A percentile compares a stretch with the other conserved stretches of the same genome.
Evolutionary conservation across 2,888 invertebrate genomes (phyloP).

Genomic region (Troides helena): DNA sequence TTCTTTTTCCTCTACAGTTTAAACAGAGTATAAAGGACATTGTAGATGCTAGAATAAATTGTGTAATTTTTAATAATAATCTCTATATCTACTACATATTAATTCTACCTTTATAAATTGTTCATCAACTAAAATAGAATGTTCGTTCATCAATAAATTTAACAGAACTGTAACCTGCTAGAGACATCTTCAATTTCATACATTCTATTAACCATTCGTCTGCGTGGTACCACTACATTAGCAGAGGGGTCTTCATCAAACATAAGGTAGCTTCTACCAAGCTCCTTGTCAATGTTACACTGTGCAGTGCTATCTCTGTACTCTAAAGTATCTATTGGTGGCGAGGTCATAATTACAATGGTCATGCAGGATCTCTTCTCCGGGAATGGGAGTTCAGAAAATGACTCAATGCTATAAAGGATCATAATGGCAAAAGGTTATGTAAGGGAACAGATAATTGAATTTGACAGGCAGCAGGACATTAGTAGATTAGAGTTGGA

Average conservation of each 20-base stretch:
- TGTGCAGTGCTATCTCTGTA: constrained; percentile 56
- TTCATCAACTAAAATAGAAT: no score
- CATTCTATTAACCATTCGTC: constrained; percentile 44
- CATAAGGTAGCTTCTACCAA: constrained; percentile 61
- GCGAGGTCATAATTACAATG: constrained; percentile 40
- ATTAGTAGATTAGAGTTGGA: background rate
- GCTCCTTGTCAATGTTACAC: constrained; percentile 63
- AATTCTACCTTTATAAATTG: no score
- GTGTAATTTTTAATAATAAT: no score
- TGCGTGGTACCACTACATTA: constrained; percentile 50
- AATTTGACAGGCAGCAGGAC: background rate
- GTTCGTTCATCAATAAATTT: background rate
- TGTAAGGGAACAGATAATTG: background rate
- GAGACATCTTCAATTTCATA: constrained; percentile 68
- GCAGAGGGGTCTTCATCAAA: constrained; percentile 58
- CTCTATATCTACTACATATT: no score
- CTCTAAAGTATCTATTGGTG: constrained; percentile 40
- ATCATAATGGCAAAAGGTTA: background rate
- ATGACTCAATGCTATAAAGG: constrained; percentile 52
- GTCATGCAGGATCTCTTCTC: constrained; percentile 44
- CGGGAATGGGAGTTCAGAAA: constrained; percentile 46
- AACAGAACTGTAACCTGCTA: constrained; percentile 53
- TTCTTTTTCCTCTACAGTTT: no score
- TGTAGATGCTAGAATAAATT: no score
- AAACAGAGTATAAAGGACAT: no score